A percentile compares a stretch with the other conserved stretches of the same genome.
Conservation (phyloP, 1,140 invertebrate species). For the Papilio helenus region DNA sequence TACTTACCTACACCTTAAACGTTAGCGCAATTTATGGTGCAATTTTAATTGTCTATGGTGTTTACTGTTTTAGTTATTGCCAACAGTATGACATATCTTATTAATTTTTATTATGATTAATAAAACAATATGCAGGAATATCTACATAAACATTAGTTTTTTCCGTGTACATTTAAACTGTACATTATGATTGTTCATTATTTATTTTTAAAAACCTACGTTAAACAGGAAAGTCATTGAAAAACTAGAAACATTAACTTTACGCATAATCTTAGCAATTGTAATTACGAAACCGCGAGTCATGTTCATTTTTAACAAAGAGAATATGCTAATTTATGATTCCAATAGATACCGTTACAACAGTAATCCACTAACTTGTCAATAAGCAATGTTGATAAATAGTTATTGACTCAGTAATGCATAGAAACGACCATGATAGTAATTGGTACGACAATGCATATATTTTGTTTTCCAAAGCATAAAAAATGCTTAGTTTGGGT, state of each 20-base stretch:
- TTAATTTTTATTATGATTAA: neutral
- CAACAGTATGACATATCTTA: neutral
- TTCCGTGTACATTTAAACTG: neutral
- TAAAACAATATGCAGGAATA: neutral
- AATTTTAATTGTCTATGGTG: constrained; percentile 2
- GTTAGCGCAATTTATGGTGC: neutral
- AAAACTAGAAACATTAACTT: neutral
- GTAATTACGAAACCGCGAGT: constrained; percentile 6
- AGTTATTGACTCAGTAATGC: neutral
- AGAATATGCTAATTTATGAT: neutral
- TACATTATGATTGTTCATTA: neutral
- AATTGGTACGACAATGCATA: neutral
- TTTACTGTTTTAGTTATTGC: neutral
- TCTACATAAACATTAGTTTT: neutral
- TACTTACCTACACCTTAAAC: neutral
- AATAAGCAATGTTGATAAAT: neutral
- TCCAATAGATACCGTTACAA: neutral
- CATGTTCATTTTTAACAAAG: neutral
- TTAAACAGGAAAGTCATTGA: neutral
- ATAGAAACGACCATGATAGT: neutral
- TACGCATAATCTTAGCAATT: neutral
- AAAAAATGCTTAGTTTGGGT: no score
- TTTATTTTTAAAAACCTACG: neutral
- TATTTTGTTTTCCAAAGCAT: no score
- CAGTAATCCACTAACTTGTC: neutral